Conservation (phyloP, 1,140 invertebrate species). For the Sinella curviseta region DNA sequence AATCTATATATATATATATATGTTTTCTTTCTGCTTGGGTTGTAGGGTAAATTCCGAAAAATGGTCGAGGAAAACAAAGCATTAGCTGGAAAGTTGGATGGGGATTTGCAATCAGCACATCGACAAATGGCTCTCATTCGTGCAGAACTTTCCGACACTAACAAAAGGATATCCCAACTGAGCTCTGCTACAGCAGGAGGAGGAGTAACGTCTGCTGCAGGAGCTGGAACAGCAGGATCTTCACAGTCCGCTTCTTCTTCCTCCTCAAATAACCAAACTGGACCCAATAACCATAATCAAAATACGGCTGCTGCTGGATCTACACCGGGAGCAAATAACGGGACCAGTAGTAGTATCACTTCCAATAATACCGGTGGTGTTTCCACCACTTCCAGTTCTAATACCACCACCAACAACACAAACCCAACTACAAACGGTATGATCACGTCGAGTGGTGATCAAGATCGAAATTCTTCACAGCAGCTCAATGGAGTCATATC, state of each 20-base stretch:
- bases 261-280: not conserved
- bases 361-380: constrained; percentile 38
- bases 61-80: constrained; percentile 72
- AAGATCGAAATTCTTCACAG: not conserved
- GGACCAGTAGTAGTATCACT: constrained; percentile 1
- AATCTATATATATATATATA: not conserved
- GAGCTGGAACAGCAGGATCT: constrained; percentile 21
- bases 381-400: constrained; percentile 37
- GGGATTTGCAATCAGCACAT: constrained; percentile 49
- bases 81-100: constrained; percentile 64
- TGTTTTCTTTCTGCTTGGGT: not conserved
- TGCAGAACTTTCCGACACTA: constrained; percentile 44
- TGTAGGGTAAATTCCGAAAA: constrained; percentile 65
- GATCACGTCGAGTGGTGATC: not conserved
- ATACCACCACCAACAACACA: not conserved
- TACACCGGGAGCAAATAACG: not conserved
- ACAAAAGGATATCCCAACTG: constrained; percentile 45
- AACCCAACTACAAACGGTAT: constrained; percentile 28
- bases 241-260: constrained; percentile 13
- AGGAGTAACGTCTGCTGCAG: constrained; percentile 34
- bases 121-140: constrained; percentile 47
- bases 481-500: constrained; percentile 26
- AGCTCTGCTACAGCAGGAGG: constrained; percentile 42
- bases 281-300: constrained; percentile 23
- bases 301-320: not conserved